A percentile compares a stretch with the other conserved stretches of the same genome.
Conservation (phyloP, 1,140 invertebrate genomes). For the Drosophila nigromelanica region DNA sequence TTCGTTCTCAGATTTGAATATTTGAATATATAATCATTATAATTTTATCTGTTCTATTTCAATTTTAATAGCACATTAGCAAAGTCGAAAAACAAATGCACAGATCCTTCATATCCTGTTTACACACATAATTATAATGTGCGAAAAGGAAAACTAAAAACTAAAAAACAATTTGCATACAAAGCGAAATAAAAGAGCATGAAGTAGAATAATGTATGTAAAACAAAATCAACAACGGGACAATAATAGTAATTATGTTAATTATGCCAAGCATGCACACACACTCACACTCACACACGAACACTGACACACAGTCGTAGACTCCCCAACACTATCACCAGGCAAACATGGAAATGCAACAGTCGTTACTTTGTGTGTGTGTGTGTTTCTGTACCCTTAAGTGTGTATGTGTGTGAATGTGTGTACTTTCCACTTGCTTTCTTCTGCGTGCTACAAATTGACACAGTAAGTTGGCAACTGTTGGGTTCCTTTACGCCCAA, state of each 20-base stretch:
- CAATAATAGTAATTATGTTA: slow-evolving; percentile 82
- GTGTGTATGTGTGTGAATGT: slow-evolving; percentile 28
- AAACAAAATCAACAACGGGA: slow-evolving; percentile 75
- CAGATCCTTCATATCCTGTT: slow-evolving; percentile 3
- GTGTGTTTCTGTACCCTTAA: slow-evolving; percentile 11
- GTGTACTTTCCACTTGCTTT: slow-evolving; percentile 44
- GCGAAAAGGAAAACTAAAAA: slow-evolving; percentile 34
- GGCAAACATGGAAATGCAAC: slow-evolving; percentile 57
- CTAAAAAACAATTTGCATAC: slow-evolving; percentile 73
- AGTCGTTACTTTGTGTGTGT: slow-evolving; percentile 22
- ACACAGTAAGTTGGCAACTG: slow-evolving; percentile 63
- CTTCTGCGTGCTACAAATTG: slow-evolving; percentile 56
- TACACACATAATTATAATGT: slow-evolving; percentile 5
- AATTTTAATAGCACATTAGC: slow-evolving; percentile 22
- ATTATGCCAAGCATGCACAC: slow-evolving; percentile 54
- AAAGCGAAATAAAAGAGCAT: slow-evolving; percentile 58
- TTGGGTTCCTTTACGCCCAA: slow-evolving; percentile 11
- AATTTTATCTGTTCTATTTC: neutral
- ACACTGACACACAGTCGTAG: neutral
- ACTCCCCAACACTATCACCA: slow-evolving; percentile 18
- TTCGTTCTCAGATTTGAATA: neutral
- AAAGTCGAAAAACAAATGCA: neutral
- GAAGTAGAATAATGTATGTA: slow-evolving; percentile 58
- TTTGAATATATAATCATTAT: slow-evolving; percentile 8
- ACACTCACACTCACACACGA: slow-evolving; percentile 3